These are phyloP conservation scores for Rhadinocentrus ornatus DNA, from an alignment of 2,797 vertebrate genomes.

Conservation along the genomic window DNA sequence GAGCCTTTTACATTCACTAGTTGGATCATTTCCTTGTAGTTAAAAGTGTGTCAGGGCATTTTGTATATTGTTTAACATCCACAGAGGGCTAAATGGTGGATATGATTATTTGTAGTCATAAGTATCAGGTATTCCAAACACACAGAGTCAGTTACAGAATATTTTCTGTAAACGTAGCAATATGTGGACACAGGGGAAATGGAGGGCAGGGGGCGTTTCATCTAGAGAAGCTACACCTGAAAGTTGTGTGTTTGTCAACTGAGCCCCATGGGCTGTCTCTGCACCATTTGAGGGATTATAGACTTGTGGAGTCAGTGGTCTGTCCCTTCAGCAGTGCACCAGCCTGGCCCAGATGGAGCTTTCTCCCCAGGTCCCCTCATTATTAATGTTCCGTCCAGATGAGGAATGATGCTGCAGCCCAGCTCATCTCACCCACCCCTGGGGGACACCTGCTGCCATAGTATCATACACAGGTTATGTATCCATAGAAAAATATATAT, in stretches of 20 bases:
- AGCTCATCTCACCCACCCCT: conserved; percentile 84
- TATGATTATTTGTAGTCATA: conserved; percentile 49
- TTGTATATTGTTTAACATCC: conserved; percentile 51
- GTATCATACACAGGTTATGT: conserved; percentile 76
- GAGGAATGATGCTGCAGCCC: conserved; percentile 85
- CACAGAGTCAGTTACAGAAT: conserved; percentile 45
- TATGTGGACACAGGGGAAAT: conserved; percentile 3
- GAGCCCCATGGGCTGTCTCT: conserved; percentile 34
- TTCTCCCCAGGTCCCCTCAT: conserved; percentile 82
- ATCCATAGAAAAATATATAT: conserved; percentile 28
- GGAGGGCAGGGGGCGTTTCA: not conserved
- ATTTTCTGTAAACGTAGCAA: conserved; percentile 17
- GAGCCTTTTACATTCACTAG: not conserved
- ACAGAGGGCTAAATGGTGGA: conserved; percentile 45
- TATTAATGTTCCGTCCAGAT: conserved; percentile 92
- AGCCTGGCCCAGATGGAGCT: conserved; percentile 86
- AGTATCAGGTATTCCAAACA: conserved; percentile 35
- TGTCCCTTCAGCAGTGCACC: conserved; percentile 75
- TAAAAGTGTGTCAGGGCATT: conserved; percentile 29
- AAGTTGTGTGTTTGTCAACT: conserved; percentile 46
- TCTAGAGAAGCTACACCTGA: conserved; percentile 25
- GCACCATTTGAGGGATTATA: conserved; percentile 77
- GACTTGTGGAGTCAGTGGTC: conserved; percentile 84
- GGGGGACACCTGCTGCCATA: conserved; percentile 85
- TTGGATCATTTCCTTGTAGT: conserved; percentile 37